Conservation (phyloP, 1,140 invertebrate species). For the Pseudomyrmex gracilis region DNA sequence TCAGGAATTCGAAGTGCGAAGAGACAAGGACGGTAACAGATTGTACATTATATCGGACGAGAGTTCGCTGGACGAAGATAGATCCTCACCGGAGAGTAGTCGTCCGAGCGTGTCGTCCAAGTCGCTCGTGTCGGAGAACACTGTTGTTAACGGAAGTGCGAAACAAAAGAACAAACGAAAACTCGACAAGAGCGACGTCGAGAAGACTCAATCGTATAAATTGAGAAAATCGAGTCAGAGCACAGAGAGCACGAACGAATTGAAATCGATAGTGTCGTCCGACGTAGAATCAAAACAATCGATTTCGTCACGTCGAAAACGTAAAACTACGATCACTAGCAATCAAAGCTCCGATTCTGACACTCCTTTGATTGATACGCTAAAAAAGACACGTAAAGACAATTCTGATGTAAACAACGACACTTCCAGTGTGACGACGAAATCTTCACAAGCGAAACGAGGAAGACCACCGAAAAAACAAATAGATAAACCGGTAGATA, state of each 20-base stretch:
- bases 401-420: too few relatives aligned
- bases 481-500: too few relatives aligned
- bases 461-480: too few relatives aligned
- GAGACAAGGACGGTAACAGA: slow-evolving; percentile 70
- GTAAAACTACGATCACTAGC: neutral
- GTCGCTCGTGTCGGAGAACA: neutral
- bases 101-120: neutral
- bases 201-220: neutral
- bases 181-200: neutral
- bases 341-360: slow-evolving; percentile 38
- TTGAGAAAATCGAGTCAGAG: neutral
- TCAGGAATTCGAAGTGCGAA: slow-evolving; percentile 67
- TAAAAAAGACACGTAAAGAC: neutral
- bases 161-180: slow-evolving; percentile 8
- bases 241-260: neutral
- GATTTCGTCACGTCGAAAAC: neutral
- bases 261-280: neutral
- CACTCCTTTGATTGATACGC: neutral
- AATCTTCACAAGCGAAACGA: too few relatives aligned
- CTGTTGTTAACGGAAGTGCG: neutral
- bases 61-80: slow-evolving; percentile 22
- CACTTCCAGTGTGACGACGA: too few relatives aligned
- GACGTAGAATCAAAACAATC: neutral
- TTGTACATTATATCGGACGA: slow-evolving; percentile 70
- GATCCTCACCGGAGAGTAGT: neutral